A percentile compares a stretch with the other conserved stretches of the same genome.
Evolutionary conservation across 2,888 invertebrate species (phyloP).

Genomic region (Mythimna ferrago): DNA sequence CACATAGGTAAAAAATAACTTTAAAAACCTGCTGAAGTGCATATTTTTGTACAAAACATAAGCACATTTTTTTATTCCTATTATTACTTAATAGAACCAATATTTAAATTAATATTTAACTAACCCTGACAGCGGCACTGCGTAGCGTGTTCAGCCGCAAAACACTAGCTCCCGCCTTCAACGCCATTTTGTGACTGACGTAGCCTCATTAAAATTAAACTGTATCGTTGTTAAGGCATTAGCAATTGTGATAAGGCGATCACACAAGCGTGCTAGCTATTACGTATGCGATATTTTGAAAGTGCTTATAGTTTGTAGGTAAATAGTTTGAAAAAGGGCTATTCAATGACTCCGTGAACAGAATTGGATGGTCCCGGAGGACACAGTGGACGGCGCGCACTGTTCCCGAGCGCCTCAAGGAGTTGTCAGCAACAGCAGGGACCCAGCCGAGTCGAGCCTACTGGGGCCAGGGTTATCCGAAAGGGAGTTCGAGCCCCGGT

Average conservation of each 20-base stretch:
- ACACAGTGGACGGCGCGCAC: too few species aligned
- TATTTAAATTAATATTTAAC: conserved; percentile 54
- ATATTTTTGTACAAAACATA: background rate
- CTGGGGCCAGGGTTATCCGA: too few species aligned
- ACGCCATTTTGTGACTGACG: conserved; percentile 83
- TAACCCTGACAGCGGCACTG: conserved; percentile 76
- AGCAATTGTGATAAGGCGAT: conserved; percentile 80
- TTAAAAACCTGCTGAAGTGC: background rate
- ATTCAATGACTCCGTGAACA: conserved; percentile 17
- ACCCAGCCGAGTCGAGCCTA: too few species aligned
- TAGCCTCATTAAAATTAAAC: conserved; percentile 57
- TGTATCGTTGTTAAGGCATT: conserved; percentile 72
- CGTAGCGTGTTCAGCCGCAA: conserved; percentile 73
- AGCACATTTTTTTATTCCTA: background rate
- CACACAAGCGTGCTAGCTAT: conserved; percentile 34
- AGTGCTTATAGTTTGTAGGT: background rate
- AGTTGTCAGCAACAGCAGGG: too few species aligned
- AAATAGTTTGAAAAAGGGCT: background rate
- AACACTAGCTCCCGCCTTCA: conserved; percentile 80
- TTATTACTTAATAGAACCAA: background rate
- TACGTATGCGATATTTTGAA: conserved; percentile 31
- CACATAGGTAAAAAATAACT: conserved; percentile 4
- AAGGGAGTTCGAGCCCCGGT: too few species aligned
- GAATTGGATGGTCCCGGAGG: background rate
- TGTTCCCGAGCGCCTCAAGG: too few species aligned